Base-by-base conservation (phyloP, 2,797 vertebrate species). In the Zenarchopterus dispar region DNA sequence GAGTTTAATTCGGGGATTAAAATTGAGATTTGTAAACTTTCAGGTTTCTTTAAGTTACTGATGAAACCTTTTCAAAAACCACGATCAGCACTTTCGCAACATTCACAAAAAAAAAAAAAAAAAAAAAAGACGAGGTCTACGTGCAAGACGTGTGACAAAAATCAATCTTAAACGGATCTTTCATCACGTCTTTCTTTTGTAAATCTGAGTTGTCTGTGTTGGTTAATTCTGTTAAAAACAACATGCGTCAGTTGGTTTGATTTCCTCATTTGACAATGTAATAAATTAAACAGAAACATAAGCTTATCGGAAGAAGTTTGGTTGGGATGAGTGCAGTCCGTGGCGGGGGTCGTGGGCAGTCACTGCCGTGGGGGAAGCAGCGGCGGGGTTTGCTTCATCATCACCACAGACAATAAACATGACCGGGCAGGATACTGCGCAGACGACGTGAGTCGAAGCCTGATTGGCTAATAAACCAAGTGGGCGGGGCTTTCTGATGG, bases 401-500 rank as follows among this genome's bases (percentile, higher is more conserved):
- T 77, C 75, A 66, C 63, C 63, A 56, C 13, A 41, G 49, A 19
- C 24, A 9, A 47, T 39, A 67, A 41, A 78, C 42, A 78, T 89
- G 82, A 77, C 85, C 66, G 87, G 80, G 84, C 82, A 87, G 74
- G 49, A 3, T 67, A 10, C 17, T 46, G 42, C 1, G 70, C 46
- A 22, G 54, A 8, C 54, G 68, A 88, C 89, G 86, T 87, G 88
- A 47, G 70, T 63, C 70, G 13, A 6, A 44, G 4, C 6, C 67
- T 67, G 8, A 91, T 89, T 92, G 90, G 91, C 18, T 58, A 0
- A 67, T 6, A 80, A 87, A 68, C 21, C 0, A 0, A 16, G 6
- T 47, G 73, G 89, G 90, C 75, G 89, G 45, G 8, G 73, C 64
- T 50, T 2, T 3, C 0, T 21, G 45, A 31, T 1, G 61, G 31